Evolutionary conservation across 1,140 invertebrate species (phyloP).

Genomic region (Phenacoccus solenopsis): DNA sequence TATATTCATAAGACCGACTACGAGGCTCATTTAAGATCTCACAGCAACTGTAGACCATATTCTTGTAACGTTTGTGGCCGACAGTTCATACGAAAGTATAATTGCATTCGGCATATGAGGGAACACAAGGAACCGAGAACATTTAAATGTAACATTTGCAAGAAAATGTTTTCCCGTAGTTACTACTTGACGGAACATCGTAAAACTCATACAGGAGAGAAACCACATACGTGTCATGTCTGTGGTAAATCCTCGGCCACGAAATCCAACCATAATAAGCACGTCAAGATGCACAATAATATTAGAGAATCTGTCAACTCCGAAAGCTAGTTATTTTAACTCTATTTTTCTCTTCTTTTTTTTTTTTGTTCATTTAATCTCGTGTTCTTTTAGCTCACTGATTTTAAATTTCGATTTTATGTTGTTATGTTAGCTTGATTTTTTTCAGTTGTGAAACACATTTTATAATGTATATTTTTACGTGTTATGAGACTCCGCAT

Average conservation of each 20-base stretch:
- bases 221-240: constrained; percentile 70
- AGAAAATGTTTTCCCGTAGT: constrained; percentile 51
- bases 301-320: constrained; percentile 69
- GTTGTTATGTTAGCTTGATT: too few species aligned
- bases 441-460: too few species aligned
- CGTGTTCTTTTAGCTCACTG: too few species aligned
- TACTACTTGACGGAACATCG: constrained; percentile 79
- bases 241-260: constrained; percentile 75
- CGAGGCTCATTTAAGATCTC: constrained; percentile 69
- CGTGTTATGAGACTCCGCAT: too few species aligned
- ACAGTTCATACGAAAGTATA: constrained; percentile 85
- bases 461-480: too few species aligned
- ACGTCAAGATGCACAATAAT: constrained; percentile 67
- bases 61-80: constrained; percentile 88
- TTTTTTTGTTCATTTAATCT: too few species aligned
- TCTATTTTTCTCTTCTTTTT: too few species aligned
- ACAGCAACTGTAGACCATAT: constrained; percentile 65
- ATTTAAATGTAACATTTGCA: constrained; percentile 75
- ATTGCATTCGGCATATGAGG: constrained; percentile 75
- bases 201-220: constrained; percentile 66
- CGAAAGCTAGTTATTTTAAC: constrained; percentile 55
- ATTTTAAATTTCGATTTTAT: too few species aligned
- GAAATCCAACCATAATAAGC: constrained; percentile 79
- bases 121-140: constrained; percentile 70
- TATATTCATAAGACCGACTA: constrained; percentile 67